Percentiles rank a stretch among this genome's conserved stretches.
phyloP scores from a whole-genome alignment of 1,140 invertebrate genomes.

The Bactericera cockerelli region DNA sequence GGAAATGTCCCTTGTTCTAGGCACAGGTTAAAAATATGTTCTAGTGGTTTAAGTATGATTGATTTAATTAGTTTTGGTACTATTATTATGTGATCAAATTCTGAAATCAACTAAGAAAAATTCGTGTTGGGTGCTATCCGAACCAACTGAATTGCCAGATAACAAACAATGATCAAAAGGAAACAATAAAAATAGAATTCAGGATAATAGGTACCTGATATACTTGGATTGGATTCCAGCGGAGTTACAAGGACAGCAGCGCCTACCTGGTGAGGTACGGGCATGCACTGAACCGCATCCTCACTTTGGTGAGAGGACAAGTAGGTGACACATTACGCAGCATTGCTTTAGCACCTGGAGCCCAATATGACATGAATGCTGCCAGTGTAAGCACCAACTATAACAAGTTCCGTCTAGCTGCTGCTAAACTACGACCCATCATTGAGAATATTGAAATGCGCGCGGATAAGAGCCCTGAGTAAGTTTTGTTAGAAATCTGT shows the following conservation, averaged over 20 bases:
- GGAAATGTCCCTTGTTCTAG: too few relatives aligned
- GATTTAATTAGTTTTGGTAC: too few relatives aligned
- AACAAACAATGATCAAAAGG: too few relatives aligned
- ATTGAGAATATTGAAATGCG: conserved; percentile 67
- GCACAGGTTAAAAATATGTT: too few relatives aligned
- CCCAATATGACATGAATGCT: conserved; percentile 33
- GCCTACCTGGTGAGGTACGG: conserved; percentile 56
- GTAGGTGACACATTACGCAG: neutral
- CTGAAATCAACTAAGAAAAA: too few relatives aligned
- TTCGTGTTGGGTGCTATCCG: too few relatives aligned
- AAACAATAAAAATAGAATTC: too few relatives aligned
- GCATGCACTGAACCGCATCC: conserved; percentile 46
- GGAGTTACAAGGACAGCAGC: conserved; percentile 53
- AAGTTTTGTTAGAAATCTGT: conserved; percentile 27
- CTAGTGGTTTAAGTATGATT: too few relatives aligned
- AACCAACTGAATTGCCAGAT: too few relatives aligned
- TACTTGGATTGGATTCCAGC: too few relatives aligned
- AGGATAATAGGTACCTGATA: too few relatives aligned
- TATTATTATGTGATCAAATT: too few relatives aligned
- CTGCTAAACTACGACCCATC: conserved; percentile 63
- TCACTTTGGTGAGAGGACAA: neutral
- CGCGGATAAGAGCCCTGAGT: conserved; percentile 50
- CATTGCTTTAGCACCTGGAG: conserved; percentile 31
- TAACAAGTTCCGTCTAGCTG: conserved; percentile 80
- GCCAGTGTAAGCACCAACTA: conserved; percentile 34